These are phyloP conservation scores for Etheostoma spectabile DNA, from an alignment of 2,113 vertebrate genomes.

Conservation along the genomic window DNA sequence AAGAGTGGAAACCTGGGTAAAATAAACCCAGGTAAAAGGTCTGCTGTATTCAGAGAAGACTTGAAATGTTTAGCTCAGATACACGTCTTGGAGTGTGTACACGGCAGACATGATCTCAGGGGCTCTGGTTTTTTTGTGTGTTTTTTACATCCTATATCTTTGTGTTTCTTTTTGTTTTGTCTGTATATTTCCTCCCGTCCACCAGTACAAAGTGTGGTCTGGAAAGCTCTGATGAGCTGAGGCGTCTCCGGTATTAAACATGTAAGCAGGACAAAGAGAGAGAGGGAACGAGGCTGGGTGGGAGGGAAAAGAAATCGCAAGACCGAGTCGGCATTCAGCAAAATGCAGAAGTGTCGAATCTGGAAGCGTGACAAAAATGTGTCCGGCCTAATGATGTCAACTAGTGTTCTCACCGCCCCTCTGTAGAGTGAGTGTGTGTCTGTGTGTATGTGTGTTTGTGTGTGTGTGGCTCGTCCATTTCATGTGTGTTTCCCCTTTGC, in stretches of 20 bases:
- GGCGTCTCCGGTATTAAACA: slow-evolving; percentile 69
- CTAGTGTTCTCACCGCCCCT: slow-evolving; percentile 70
- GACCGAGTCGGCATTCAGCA: slow-evolving; percentile 69
- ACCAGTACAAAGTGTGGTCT: slow-evolving; percentile 60
- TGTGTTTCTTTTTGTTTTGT: slow-evolving; percentile 7
- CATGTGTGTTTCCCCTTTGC: slow-evolving; percentile 52
- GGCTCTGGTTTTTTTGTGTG: slow-evolving; percentile 39
- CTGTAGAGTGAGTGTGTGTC: slow-evolving; percentile 45
- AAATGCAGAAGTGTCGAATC: slow-evolving; percentile 81
- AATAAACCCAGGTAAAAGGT: slow-evolving; percentile 31
- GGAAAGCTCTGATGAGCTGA: slow-evolving; percentile 64
- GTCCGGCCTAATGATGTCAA: slow-evolving; percentile 83
- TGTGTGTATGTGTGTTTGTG: slow-evolving; percentile 41
- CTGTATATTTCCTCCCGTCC: slow-evolving; percentile 57
- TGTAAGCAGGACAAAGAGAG: slow-evolving; percentile 68
- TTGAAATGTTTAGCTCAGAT: slow-evolving; percentile 22
- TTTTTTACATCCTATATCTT: slow-evolving; percentile 26
- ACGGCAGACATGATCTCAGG: slow-evolving; percentile 28
- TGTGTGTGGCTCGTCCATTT: slow-evolving; percentile 27
- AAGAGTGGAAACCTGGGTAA: slow-evolving; percentile 24
- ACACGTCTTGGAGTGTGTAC: background rate
- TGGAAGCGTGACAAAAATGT: slow-evolving; percentile 85
- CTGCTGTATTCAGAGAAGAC: slow-evolving; percentile 27
- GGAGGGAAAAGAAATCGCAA: slow-evolving; percentile 51
- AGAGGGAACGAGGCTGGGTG: slow-evolving; percentile 33